phyloP scores from a whole-genome alignment of 2,888 invertebrate genomes.

The Spialia ferax region DNA sequence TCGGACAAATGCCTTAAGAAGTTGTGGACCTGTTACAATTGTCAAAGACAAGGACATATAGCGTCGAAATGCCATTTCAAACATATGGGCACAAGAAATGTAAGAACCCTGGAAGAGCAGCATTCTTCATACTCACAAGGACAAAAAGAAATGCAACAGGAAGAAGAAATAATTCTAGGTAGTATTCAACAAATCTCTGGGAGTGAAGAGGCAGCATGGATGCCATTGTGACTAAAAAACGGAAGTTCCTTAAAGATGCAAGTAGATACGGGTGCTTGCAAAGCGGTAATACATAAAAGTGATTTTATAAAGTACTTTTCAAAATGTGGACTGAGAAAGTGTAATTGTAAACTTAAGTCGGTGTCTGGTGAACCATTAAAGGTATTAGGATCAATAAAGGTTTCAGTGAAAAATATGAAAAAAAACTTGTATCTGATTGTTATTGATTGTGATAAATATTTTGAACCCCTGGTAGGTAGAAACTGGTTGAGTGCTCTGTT shows the following conservation, averaged over 20 bases:
- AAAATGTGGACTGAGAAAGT: not conserved
- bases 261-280: not conserved
- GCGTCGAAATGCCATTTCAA: no score
- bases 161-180: no score
- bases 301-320: not conserved
- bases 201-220: no score
- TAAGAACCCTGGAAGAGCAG: no score
- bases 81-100: no score
- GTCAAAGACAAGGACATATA: no score
- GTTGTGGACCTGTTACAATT: no score
- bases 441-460: not conserved
- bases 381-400: not conserved
- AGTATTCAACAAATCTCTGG: no score
- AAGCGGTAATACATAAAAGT: not conserved
- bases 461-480: not conserved
- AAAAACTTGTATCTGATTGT: not conserved
- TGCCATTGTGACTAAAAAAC: not conserved
- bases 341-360: not conserved
- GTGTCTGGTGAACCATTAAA: not conserved
- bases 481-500: not conserved
- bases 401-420: not conserved
- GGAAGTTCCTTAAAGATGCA: not conserved
- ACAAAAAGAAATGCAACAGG: no score
- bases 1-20: no score
- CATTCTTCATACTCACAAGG: no score